Conservation (phyloP, 2,797 vertebrate genomes). For the Craterocephalus amniculus region DNA sequence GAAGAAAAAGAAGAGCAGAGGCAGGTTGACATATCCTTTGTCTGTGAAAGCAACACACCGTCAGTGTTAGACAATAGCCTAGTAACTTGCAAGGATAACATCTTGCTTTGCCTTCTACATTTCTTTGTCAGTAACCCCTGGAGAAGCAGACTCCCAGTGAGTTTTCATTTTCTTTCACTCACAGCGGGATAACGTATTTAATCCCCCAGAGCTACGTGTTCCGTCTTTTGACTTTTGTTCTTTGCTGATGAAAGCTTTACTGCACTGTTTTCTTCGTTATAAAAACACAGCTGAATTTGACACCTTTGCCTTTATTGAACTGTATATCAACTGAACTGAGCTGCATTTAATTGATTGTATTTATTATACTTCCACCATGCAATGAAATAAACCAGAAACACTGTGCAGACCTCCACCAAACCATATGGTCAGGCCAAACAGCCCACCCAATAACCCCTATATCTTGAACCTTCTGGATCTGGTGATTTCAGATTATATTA, state of each 20-base stretch:
- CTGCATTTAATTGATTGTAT: too few relatives aligned
- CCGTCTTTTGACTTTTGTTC: conserved; percentile 35
- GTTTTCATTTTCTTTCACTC: conserved; percentile 27
- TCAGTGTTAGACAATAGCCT: conserved; percentile 39
- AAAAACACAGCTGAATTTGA: not conserved
- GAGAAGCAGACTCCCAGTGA: conserved; percentile 12
- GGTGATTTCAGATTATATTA: too few relatives aligned
- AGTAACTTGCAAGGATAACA: conserved; percentile 32
- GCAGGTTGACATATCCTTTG: conserved; percentile 45
- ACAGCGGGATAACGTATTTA: conserved; percentile 43
- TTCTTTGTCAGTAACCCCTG: conserved; percentile 30
- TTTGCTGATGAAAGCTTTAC: conserved; percentile 19
- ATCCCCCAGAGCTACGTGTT: conserved; percentile 10
- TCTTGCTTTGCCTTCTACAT: conserved; percentile 28
- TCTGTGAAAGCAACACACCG: conserved; percentile 36
- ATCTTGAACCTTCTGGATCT: too few relatives aligned
- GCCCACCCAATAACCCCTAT: too few relatives aligned
- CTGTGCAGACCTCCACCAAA: too few relatives aligned
- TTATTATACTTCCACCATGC: too few relatives aligned
- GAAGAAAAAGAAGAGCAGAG: conserved; percentile 40
- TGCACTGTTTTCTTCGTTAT: not conserved
- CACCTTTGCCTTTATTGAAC: too few relatives aligned
- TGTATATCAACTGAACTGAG: too few relatives aligned
- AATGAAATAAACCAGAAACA: too few relatives aligned
- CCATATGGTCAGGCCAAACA: too few relatives aligned